Conservation (phyloP, 2,797 vertebrate species). For the Sternotherus odoratus region DNA sequence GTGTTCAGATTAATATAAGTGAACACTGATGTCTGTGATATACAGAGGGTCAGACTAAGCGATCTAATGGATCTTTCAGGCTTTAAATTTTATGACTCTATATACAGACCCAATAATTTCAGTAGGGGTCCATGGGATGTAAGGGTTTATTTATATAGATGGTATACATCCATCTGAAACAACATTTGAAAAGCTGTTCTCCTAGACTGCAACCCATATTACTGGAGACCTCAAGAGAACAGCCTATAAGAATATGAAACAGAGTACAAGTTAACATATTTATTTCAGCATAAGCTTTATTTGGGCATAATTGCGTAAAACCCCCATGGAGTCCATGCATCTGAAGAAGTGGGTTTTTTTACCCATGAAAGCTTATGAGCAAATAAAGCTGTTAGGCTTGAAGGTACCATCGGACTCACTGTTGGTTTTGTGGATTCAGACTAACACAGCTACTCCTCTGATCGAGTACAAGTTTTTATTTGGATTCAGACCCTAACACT, state of each 20-base stretch:
- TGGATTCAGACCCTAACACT: background rate
- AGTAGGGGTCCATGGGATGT: too few species aligned
- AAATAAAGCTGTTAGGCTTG: too few species aligned
- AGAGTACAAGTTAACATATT: background rate
- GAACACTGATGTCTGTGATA: background rate
- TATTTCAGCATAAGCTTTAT: background rate
- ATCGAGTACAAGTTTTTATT: too few species aligned
- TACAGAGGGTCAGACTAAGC: background rate
- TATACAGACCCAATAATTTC: background rate
- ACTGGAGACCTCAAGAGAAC: background rate
- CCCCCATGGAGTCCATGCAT: too few species aligned
- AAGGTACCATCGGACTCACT: too few species aligned
- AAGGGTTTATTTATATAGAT: too few species aligned
- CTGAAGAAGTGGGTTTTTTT: too few species aligned
- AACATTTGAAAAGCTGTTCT: background rate
- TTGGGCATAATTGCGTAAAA: too few species aligned
- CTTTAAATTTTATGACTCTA: background rate
- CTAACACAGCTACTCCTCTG: too few species aligned
- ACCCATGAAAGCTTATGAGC: too few species aligned
- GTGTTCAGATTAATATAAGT: background rate
- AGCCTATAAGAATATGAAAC: background rate
- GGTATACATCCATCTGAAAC: rapidly evolving
- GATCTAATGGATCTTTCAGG: rapidly evolving
- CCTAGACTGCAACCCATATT: background rate
- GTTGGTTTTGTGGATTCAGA: too few species aligned